Evolutionary conservation across 37 sponge, comb jelly and placozoan species (phyloP), one percentile per base, ranked within the genome.

Genomic region (Mnemiopsis leidyi): DNA sequence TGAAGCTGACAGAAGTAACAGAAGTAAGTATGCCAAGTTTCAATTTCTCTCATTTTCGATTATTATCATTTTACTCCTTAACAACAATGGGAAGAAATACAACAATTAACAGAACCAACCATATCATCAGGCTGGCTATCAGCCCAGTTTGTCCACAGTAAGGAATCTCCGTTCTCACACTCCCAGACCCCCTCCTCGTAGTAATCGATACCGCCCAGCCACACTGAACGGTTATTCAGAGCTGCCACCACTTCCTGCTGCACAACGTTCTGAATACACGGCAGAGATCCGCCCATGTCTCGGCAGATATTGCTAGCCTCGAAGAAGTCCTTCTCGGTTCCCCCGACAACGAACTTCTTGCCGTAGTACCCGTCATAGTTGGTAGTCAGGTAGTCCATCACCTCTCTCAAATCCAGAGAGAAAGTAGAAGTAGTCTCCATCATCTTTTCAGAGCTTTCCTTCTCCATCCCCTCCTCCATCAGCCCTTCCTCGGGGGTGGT

Each of bases 131-230:
- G 75, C 20, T 71, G 75, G 7, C 75, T 18, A 18, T n/a, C 30
- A 29, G 75, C 75, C 75, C 75, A 71, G 75, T 71, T 71, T 7
- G 75, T 29, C 30, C 25, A 71, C n/a, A 28, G 25, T 13, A 71
- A 18, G 3, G n/a, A 5, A 5, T 71, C 75, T 5, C 75, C 75
- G 20, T 25, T 71, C 75, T 71, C 75, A 28, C 75, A 71, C 75
- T 71, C 75, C 75, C 75, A 71, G 23, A 28, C 30, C 3, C 75
- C 30, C 30, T 71, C 75, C 75, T 71, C 75, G 75, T 71, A 71
- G 75, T 71, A 71, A 24, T 71, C 75, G 23, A 71, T 71, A 28
- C 30, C 75, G 20, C 75, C 30, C 75, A 71, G 23, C 75, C 75
- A 71, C 3, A 28, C 21, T 13, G 75, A 71, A 5, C 30, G 3